Evolutionary conservation across 2,888 invertebrate genomes (phyloP), one percentile per base, ranked within the genome.

Genomic region (Creontiades dilutus): DNA sequence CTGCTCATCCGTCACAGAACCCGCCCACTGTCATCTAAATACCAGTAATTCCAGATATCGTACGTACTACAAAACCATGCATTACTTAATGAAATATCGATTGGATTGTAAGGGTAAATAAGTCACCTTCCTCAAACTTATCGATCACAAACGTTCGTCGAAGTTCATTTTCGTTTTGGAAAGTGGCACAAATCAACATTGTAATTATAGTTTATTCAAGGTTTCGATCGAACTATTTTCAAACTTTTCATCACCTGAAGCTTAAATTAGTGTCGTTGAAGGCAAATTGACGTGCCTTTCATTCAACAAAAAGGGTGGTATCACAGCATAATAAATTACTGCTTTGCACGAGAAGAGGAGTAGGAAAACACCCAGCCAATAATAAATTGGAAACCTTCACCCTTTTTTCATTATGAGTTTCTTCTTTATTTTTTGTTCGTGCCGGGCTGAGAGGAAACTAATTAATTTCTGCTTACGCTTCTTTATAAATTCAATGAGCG

Each of bases 401-500:
- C 27, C 19, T 52, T 48, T 52, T 82, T 82, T 82, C 78, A 82
- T 52, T 23, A 82, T 52, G 19, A 47, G n/a, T 90, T 82, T 82
- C 52, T 82, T 52, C 82, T 82, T 82, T 16, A 14, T 47, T 82
- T 82, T 52, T 82, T 82, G 46, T 27, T 48, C 82, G 46, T 47
- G 82, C 48, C 52, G 13, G 52, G 47, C 4, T 82, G 47, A 48
- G n/a, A 19, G 52, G 23, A 82, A 82, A 52, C 82, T 82, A 82
- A 82, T 82, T 82, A 82, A 82, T 82, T 82, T 52, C 82, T 82
- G 82, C 82, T 82, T 52, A 82, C 47, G 52, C 82, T 82, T 82
- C 82, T 46, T 82, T 82, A 82, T 82, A 82, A 52, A 82, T 82
- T 82, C 52, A 82, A 82, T 82, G 82, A 82, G 82, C 82, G 82